These are phyloP conservation scores for Linyphia triangularis DNA, from an alignment of 2,888 invertebrate genomes.

Conservation along the genomic window DNA sequence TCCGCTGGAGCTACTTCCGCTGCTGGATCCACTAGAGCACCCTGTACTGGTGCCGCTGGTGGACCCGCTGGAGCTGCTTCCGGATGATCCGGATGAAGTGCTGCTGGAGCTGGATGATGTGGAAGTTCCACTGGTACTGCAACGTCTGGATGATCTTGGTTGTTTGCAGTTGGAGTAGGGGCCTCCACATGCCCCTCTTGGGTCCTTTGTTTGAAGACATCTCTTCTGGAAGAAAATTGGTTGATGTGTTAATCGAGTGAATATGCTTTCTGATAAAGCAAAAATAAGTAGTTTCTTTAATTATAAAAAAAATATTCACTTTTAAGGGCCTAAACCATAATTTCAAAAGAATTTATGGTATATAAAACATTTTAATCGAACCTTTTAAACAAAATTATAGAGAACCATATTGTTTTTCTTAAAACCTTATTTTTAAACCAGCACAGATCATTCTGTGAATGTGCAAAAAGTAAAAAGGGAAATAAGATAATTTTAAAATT, in stretches of 20 bases:
- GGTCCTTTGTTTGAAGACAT: conserved; percentile 65
- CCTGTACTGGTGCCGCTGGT: conserved; percentile 59
- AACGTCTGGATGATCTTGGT: conserved; percentile 43
- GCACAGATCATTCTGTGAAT: too few species aligned
- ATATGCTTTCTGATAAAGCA: too few species aligned
- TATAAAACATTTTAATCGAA: too few species aligned
- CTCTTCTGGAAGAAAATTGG: conserved; percentile 30
- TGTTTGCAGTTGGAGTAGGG: conserved; percentile 46
- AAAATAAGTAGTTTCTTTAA: too few species aligned
- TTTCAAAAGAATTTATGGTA: too few species aligned
- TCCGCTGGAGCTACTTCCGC: conserved; percentile 32
- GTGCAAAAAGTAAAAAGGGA: too few species aligned
- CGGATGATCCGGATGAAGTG: conserved; percentile 55
- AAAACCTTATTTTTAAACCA: too few species aligned
- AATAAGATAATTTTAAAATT: too few species aligned
- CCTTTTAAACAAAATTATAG: too few species aligned
- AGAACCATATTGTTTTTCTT: too few species aligned
- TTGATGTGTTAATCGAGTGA: background rate
- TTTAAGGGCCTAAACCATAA: too few species aligned
- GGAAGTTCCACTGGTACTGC: conserved; percentile 70
- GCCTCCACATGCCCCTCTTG: conserved; percentile 48
- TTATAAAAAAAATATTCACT: too few species aligned
- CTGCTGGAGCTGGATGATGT: conserved; percentile 66
- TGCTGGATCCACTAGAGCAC: conserved; percentile 53
- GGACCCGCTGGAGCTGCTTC: conserved; percentile 55